Conservation (phyloP, 2,113 vertebrate genomes). For the Zosterops hypoxanthus region DNA sequence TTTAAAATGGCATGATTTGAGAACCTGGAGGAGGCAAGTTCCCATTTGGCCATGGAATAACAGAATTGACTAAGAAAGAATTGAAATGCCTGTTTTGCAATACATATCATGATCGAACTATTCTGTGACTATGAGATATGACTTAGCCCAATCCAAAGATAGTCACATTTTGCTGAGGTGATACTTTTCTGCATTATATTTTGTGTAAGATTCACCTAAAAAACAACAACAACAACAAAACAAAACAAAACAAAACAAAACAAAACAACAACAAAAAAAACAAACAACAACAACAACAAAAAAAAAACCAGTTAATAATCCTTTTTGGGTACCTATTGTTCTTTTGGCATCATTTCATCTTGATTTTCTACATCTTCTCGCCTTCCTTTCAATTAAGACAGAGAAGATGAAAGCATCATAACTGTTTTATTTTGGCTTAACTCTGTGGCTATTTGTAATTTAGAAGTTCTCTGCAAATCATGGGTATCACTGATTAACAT, state of each 20-base stretch:
- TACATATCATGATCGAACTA: background rate
- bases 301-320: background rate
- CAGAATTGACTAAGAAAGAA: background rate
- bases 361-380: background rate
- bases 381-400: background rate
- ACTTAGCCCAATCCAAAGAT: background rate
- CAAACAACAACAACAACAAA: too few species aligned
- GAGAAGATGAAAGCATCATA: background rate
- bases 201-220: background rate
- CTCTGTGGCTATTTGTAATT: background rate
- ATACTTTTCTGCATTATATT: background rate
- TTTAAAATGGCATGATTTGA: background rate
- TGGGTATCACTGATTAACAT: background rate
- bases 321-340: background rate
- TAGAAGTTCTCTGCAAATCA: background rate
- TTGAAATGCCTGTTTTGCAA: background rate
- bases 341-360: fast-evolving
- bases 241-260: too few species aligned
- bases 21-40: background rate
- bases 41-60: background rate
- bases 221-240: too few species aligned
- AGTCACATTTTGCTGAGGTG: background rate
- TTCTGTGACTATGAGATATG: background rate
- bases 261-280: too few species aligned
- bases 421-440: background rate